Conservation (phyloP, 2,113 vertebrate genomes). For the Astatoreochromis straeleni region DNA sequence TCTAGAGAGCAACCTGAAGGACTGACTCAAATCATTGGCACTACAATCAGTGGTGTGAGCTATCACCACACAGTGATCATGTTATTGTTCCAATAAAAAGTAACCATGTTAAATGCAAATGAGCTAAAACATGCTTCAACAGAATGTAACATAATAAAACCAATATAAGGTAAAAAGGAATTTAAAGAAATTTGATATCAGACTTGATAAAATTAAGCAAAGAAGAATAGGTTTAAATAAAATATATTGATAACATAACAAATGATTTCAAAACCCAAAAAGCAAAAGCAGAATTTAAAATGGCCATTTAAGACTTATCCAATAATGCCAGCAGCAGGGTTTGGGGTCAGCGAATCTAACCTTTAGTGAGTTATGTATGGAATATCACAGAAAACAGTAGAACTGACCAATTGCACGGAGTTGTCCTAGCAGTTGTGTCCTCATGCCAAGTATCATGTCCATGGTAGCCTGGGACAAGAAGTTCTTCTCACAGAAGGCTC, state of each 20-base stretch:
- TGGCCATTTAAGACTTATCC: background rate
- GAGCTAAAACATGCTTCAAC: background rate
- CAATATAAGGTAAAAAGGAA: background rate
- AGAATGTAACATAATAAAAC: background rate
- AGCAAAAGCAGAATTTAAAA: background rate
- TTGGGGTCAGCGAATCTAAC: background rate
- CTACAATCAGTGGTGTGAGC: background rate
- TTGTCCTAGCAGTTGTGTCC: slow-evolving; percentile 89
- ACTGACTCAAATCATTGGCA: background rate
- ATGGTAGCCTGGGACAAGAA: slow-evolving; percentile 93
- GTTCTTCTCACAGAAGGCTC: slow-evolving; percentile 92
- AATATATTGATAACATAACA: background rate
- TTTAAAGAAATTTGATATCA: background rate
- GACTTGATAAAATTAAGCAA: background rate
- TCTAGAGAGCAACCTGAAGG: background rate
- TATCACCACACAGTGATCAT: background rate
- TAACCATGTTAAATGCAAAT: background rate
- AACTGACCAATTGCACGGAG: slow-evolving; percentile 88
- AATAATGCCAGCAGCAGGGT: background rate
- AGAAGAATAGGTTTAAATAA: background rate
- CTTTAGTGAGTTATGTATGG: background rate
- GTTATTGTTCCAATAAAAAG: background rate
- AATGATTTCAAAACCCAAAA: background rate
- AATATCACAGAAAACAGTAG: background rate
- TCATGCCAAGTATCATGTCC: slow-evolving; percentile 92